Evolutionary conservation across 37 sponge, comb jelly and placozoan species (phyloP).

Genomic region (Aplysina aerophoba): DNA sequence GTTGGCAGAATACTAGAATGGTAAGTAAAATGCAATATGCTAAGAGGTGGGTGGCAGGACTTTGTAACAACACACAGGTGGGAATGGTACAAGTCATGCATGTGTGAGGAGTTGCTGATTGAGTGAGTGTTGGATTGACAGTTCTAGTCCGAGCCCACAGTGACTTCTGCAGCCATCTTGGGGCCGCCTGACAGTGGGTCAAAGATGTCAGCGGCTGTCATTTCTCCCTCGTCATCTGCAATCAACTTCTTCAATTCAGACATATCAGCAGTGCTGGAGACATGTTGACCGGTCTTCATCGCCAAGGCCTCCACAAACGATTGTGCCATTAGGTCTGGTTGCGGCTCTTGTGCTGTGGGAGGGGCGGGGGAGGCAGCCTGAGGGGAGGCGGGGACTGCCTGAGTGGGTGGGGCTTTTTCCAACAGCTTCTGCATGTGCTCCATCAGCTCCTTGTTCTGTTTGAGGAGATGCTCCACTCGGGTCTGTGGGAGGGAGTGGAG

Average conservation of each 20-base stretch:
- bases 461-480: conserved; percentile 73
- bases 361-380: conserved; percentile 1
- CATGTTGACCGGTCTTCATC: background rate
- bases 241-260: background rate
- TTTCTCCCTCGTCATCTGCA: background rate
- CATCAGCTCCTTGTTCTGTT: conserved; percentile 85
- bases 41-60: background rate
- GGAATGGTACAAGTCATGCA: background rate
- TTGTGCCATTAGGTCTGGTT: conserved; percentile 7
- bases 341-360: background rate
- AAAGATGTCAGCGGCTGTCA: background rate
- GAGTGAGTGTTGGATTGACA: background rate
- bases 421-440: conserved; percentile 83
- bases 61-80: background rate
- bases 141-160: background rate
- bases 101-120: background rate
- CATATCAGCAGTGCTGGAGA: background rate
- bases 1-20: too few species aligned
- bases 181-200: background rate
- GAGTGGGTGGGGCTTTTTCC: conserved; percentile 42
- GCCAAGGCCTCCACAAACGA: conserved; percentile 4
- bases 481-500: conserved; percentile 43
- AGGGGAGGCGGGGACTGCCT: background rate
- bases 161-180: background rate
- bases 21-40: too few species aligned